Evolutionary conservation across 2,888 invertebrate species (phyloP).

Genomic region (Perdita meconis): DNA sequence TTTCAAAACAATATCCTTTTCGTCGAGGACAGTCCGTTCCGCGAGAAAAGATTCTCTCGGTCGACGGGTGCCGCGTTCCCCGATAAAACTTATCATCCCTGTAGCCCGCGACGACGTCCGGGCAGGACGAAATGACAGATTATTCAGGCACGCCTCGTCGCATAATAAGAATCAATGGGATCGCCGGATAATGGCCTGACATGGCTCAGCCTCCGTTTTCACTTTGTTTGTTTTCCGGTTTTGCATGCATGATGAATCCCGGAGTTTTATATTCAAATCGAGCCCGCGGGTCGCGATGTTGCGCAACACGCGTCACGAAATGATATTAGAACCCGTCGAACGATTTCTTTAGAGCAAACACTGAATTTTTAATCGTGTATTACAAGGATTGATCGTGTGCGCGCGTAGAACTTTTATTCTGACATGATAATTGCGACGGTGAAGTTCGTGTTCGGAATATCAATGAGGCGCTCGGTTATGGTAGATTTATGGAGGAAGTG

Average conservation of each 20-base stretch:
- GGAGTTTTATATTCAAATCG: constrained; percentile 72
- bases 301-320: constrained; percentile 4
- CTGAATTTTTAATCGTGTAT: constrained; percentile 2
- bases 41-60: not conserved
- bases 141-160: constrained; percentile 76
- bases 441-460: too few relatives aligned
- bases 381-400: too few relatives aligned
- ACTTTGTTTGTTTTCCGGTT: constrained; percentile 74
- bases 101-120: constrained; percentile 35
- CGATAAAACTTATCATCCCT: constrained; percentile 4
- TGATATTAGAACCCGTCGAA: not conserved
- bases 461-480: too few relatives aligned
- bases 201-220: constrained; percentile 67
- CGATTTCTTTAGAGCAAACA: constrained; percentile 8
- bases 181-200: constrained; percentile 75
- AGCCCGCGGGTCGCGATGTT: constrained; percentile 10
- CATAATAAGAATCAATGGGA: constrained; percentile 81
- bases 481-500: too few relatives aligned
- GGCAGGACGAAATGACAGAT: constrained; percentile 71
- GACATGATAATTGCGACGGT: too few relatives aligned
- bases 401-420: too few relatives aligned
- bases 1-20: constrained; percentile 41
- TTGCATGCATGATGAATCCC: constrained; percentile 74
- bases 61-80: not conserved
- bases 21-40: not conserved